Base-by-base conservation (phyloP, 2,113 vertebrate genomes). In the Athene noctua region DNA sequence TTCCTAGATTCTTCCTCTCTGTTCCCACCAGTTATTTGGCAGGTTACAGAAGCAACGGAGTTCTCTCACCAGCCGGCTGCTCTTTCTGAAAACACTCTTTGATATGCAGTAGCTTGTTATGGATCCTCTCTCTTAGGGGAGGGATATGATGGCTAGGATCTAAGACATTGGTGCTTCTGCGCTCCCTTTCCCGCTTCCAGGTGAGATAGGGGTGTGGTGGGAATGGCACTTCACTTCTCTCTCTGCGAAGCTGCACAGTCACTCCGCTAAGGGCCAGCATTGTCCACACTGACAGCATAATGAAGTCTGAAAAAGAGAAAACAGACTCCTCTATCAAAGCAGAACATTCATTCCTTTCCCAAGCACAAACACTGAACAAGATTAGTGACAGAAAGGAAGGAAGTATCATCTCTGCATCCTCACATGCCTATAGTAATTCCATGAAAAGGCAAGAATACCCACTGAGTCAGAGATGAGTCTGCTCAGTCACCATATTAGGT, bases 141-240 rank as follows among this genome's bases (percentile, higher is more conserved):
- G 99, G 99, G 46, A 98, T 96, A 54, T 99, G 99, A 95, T 99
- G 97, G 96, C 99, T 99, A 11, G 99, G 99, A 93, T 99, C 99
- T 88, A 99, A 97, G 42, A 99, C 97, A 88, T 99, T 99, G 15
- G 99, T 99, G 54, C 98, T 98, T n/a, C 99, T 98, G 8, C 99
- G 98, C 46, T 99, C 99, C 25, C 98, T 98, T 32, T 99, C 99
- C 55, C 98, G 98, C 80, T 98, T 98, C 99, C 99, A 99, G 96
- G 98, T 88, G 78, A 99, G 93, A 65, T 99, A 99, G 0, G 99
- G 99, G 79, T 99, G 99, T 2, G 99, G 98, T 0, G 99, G 99
- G 97, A 99, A 99, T 68, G 98, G 98, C 0, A 98, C 98, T 9
- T 97, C 97, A 0, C 97, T 97, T 44, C 98, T 98, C 93, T 99